A percentile compares a stretch with the other conserved stretches of the same genome.
Evolutionary conservation across 2,797 vertebrate genomes (phyloP).

Genomic region (Mormyrops attenuatus): DNA sequence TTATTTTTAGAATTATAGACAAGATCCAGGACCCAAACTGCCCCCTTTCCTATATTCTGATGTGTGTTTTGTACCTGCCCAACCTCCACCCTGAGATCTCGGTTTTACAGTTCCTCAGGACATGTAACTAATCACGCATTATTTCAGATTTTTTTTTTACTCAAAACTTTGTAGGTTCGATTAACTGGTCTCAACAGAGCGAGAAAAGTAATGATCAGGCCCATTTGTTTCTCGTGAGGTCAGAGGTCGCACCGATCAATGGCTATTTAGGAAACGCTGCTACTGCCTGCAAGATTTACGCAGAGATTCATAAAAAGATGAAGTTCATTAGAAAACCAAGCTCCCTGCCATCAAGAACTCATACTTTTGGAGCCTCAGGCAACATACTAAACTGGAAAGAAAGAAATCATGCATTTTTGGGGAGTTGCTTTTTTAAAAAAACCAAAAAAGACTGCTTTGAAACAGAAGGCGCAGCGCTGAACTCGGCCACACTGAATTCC

Average conservation of each 20-base stretch:
- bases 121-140: constrained; percentile 40
- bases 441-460: constrained; percentile 2
- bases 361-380: neutral
- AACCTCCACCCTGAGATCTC: neutral
- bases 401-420: constrained; percentile 37
- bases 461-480: constrained; percentile 21
- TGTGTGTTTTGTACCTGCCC: neutral
- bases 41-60: neutral
- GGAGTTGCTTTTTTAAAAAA: constrained; percentile 20
- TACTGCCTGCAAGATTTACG: constrained; percentile 8
- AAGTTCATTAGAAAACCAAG: constrained; percentile 41
- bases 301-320: constrained; percentile 13
- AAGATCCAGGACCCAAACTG: neutral
- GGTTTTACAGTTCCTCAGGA: constrained; percentile 11
- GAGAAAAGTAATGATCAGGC: neutral
- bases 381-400: constrained; percentile 20
- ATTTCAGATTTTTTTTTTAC: constrained; percentile 50
- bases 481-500: constrained; percentile 20
- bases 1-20: neutral
- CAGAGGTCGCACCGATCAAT: constrained; percentile 61
- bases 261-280: constrained; percentile 47
- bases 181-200: constrained; percentile 32
- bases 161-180: constrained; percentile 52
- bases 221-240: constrained; percentile 30
- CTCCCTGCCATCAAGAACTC: constrained; percentile 27